Conservation (phyloP, 2,888 invertebrate genomes). For the Amiota communis region DNA sequence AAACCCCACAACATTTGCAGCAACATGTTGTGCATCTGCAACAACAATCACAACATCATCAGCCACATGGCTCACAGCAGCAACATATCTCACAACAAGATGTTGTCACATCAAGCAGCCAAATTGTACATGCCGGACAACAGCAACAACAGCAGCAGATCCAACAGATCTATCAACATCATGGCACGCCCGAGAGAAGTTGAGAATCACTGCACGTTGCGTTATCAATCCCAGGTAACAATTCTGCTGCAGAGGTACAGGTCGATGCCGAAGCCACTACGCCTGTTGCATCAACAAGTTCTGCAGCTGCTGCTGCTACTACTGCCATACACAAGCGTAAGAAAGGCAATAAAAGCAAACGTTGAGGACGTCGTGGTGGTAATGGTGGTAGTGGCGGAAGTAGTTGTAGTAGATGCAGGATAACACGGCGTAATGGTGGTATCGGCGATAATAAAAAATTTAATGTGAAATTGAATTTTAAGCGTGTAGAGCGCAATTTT, state of each 20-base stretch:
- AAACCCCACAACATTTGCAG: constrained; percentile 70
- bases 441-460: constrained; percentile 39
- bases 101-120: constrained; percentile 72
- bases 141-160: constrained; percentile 63
- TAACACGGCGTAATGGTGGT: neutral
- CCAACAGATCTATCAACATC: constrained; percentile 73
- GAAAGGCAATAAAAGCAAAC: constrained; percentile 70
- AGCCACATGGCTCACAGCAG: constrained; percentile 58
- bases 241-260: neutral
- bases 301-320: neutral
- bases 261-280: neutral
- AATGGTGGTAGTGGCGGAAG: constrained; percentile 4
- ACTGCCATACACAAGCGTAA: constrained; percentile 60
- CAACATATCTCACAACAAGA: constrained; percentile 70
- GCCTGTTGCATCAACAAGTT: neutral
- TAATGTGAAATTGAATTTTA: constrained; percentile 59
- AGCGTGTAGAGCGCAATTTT: constrained; percentile 53
- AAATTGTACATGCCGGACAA: constrained; percentile 64
- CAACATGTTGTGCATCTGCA: constrained; percentile 72
- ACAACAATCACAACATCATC: constrained; percentile 60
- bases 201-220: constrained; percentile 72
- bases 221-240: constrained; percentile 56
- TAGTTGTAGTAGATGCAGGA: neutral
- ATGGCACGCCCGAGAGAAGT: constrained; percentile 73
- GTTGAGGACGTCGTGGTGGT: constrained; percentile 55